A percentile compares a stretch with the other conserved stretches of the same genome.
phyloP scores from a whole-genome alignment of 1,140 invertebrate species.

The Eupristina koningsbergeri region DNA sequence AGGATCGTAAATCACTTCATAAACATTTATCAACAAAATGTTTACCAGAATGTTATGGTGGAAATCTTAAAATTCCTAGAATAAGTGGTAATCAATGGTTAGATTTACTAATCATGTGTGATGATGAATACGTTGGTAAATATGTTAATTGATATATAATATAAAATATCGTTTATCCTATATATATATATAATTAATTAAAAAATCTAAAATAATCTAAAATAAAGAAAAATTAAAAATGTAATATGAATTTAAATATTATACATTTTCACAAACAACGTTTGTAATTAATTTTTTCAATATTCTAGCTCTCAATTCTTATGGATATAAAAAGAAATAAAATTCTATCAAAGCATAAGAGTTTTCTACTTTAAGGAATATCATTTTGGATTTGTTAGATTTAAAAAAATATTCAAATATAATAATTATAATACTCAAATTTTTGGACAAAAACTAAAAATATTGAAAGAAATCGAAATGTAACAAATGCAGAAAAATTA shows the following conservation, averaged over 20 bases:
- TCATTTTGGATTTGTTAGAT: too few species aligned
- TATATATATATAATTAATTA: too few species aligned
- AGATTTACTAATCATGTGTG: slow-evolving; percentile 79
- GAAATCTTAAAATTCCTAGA: slow-evolving; percentile 78
- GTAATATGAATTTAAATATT: not conserved
- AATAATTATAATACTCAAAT: too few species aligned
- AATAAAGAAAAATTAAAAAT: not conserved
- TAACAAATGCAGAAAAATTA: too few species aligned
- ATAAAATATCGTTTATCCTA: too few species aligned
- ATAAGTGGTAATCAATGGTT: slow-evolving; percentile 82
- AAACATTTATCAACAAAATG: slow-evolving; percentile 84
- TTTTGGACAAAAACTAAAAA: too few species aligned
- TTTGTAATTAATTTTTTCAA: slow-evolving; percentile 55
- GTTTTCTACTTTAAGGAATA: too few species aligned
- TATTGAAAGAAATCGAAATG: too few species aligned
- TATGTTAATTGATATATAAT: not conserved
- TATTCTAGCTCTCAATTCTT: slow-evolving; percentile 84
- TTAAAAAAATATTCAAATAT: too few species aligned
- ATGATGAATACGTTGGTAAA: slow-evolving; percentile 82
- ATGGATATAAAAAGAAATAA: slow-evolving; percentile 81
- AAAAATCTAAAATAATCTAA: not conserved
- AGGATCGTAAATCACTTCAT: slow-evolving; percentile 85
- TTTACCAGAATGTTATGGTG: slow-evolving; percentile 85
- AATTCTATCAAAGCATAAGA: too few species aligned
- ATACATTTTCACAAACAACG: not conserved